Conservation (phyloP, 2,113 vertebrate species). For the Percopsis transmontana region DNA sequence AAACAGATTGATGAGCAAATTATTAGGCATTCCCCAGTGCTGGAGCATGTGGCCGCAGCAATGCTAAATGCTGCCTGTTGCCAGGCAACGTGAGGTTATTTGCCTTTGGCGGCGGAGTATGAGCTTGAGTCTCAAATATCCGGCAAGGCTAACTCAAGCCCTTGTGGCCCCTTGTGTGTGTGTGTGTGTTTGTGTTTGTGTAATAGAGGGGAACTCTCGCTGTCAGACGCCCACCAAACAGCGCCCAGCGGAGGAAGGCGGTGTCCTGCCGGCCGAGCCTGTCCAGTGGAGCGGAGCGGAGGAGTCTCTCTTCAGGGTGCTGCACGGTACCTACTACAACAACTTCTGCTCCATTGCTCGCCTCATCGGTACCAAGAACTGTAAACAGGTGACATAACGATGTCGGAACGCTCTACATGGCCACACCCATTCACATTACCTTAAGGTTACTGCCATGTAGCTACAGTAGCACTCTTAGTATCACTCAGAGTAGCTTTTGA, state of each 20-base stretch:
- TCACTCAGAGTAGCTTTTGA: too few relatives aligned
- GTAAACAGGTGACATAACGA: conserved; percentile 85
- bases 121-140: conserved; percentile 48
- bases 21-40: conserved; percentile 56
- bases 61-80: conserved; percentile 61
- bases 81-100: conserved; percentile 59
- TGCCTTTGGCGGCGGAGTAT: conserved; percentile 43
- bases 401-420: too few relatives aligned
- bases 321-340: conserved; percentile 98
- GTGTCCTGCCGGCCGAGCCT: conserved; percentile 74
- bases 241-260: conserved; percentile 81
- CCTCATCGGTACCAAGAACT: conserved; percentile 94
- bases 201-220: conserved; percentile 91
- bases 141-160: conserved; percentile 32
- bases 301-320: conserved; percentile 95
- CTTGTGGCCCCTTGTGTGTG: background rate
- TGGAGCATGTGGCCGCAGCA: conserved; percentile 47
- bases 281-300: conserved; percentile 93
- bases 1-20: conserved; percentile 68
- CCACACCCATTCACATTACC: background rate
- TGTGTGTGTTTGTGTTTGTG: conserved; percentile 17
- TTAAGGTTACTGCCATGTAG: too few relatives aligned
- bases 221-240: conserved; percentile 94
- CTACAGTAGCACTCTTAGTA: too few relatives aligned
- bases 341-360: conserved; percentile 98